A percentile compares a stretch with the other conserved stretches of the same genome.
phyloP scores from a whole-genome alignment of 2,113 vertebrate genomes.

The Propithecus coquereli region DNA sequence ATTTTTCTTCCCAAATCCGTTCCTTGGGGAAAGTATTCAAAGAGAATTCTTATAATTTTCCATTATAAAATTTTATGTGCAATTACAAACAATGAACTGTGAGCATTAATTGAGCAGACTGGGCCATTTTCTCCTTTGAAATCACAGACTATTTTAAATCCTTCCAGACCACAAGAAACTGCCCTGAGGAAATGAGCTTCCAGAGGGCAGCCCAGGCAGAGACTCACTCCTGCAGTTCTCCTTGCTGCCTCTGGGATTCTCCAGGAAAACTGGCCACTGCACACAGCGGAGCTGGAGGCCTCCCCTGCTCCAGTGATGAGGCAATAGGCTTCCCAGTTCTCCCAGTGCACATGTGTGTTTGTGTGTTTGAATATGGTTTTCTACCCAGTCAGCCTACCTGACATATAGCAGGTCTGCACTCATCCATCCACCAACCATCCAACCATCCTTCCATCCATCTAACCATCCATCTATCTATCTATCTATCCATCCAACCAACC shows the following conservation, averaged over 20 bases:
- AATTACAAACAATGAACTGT: slow-evolving; percentile 69
- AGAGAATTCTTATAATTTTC: slow-evolving; percentile 63
- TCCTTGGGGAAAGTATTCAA: slow-evolving; percentile 62
- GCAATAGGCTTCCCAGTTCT: neutral
- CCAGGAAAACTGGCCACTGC: neutral
- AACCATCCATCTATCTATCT: neutral
- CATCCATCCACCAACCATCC: neutral
- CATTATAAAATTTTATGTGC: slow-evolving; percentile 69
- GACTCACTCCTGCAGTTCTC: neutral
- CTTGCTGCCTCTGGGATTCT: neutral
- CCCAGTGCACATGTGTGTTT: too few relatives aligned
- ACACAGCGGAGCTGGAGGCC: neutral
- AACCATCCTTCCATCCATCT: too few relatives aligned
- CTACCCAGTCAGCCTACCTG: neutral
- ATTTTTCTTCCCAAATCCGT: slow-evolving; percentile 50
- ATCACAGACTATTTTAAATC: slow-evolving; percentile 54
- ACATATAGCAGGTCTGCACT: neutral
- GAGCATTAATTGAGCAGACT: slow-evolving; percentile 60
- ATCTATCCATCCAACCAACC: too few relatives aligned
- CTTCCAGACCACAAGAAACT: neutral
- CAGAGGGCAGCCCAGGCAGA: neutral
- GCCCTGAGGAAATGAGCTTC: slow-evolving; percentile 19
- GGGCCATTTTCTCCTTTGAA: slow-evolving; percentile 58
- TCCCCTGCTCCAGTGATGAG: neutral
- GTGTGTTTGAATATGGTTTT: neutral